phyloP scores from a whole-genome alignment of 2,797 vertebrate genomes.

The Atherinosoma microstoma region DNA sequence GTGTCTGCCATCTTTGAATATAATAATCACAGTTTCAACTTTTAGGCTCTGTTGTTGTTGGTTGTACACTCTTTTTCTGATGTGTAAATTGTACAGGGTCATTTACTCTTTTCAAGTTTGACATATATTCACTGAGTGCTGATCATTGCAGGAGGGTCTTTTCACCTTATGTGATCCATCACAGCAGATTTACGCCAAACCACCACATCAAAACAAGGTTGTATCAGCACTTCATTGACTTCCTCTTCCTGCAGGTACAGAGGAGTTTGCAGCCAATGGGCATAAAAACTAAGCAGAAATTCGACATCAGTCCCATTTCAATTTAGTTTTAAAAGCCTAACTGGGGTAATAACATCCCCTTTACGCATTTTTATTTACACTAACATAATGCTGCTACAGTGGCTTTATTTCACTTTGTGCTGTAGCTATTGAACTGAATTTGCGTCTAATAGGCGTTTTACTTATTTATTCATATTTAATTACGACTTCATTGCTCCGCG shows the following conservation, averaged over 20 bases:
- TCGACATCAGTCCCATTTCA: no score
- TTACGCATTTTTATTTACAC: neutral
- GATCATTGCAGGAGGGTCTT: no score
- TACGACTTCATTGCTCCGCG: neutral
- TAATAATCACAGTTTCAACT: neutral
- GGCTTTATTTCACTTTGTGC: neutral
- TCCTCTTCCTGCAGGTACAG: conserved; percentile 26
- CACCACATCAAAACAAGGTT: conserved; percentile 50
- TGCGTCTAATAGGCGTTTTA: neutral
- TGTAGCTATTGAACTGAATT: neutral
- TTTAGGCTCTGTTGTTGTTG: no score
- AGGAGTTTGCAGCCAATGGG: conserved; percentile 19
- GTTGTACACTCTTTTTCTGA: no score
- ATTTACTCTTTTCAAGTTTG: neutral
- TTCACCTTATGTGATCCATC: neutral
- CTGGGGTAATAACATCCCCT: neutral
- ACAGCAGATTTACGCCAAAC: conserved; percentile 23
- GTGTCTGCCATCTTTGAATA: neutral
- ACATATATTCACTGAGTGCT: neutral
- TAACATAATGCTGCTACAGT: neutral
- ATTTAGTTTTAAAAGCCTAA: neutral
- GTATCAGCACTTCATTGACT: conserved; percentile 7
- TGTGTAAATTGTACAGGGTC: no score
- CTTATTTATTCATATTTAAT: neutral
- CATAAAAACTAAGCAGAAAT: neutral